A percentile compares a stretch with the other conserved stretches of the same genome.
Conservation (phyloP, 2,888 invertebrate genomes). For the Synergus gifuensis region DNA sequence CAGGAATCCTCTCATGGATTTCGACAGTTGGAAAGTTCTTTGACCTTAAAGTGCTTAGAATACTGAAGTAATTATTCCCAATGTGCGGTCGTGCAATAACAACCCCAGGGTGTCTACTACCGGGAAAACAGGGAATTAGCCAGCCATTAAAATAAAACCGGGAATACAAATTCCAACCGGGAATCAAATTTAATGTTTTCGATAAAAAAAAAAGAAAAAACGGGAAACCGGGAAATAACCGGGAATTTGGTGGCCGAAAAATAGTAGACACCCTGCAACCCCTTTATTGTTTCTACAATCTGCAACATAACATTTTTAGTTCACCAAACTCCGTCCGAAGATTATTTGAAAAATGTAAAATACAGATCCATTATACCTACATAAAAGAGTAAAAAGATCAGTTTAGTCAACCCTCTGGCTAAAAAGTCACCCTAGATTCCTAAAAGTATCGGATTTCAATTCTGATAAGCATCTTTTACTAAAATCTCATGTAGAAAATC, state of each 20-base stretch:
- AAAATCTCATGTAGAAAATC: slow-evolving; percentile 7
- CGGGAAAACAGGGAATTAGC: too few relatives aligned
- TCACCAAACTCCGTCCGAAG: not conserved
- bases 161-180: too few relatives aligned
- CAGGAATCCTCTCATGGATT: slow-evolving; percentile 32
- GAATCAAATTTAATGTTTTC: too few relatives aligned
- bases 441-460: not conserved
- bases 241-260: too few relatives aligned
- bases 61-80: slow-evolving; percentile 10
- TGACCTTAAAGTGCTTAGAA: not conserved
- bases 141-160: too few relatives aligned
- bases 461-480: slow-evolving; percentile 16
- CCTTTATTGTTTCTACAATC: not conserved
- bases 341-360: not conserved
- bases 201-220: too few relatives aligned
- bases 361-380: too few relatives aligned
- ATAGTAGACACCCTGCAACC: too few relatives aligned
- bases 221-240: too few relatives aligned
- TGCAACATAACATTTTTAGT: not conserved
- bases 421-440: not conserved
- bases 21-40: slow-evolving; percentile 29
- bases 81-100: not conserved
- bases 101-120: not conserved
- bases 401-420: too few relatives aligned
- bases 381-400: too few relatives aligned